Evolutionary conservation across 1,140 invertebrate genomes (phyloP), one percentile per base, ranked within the genome.

Genomic region (Penaeus indicus): DNA sequence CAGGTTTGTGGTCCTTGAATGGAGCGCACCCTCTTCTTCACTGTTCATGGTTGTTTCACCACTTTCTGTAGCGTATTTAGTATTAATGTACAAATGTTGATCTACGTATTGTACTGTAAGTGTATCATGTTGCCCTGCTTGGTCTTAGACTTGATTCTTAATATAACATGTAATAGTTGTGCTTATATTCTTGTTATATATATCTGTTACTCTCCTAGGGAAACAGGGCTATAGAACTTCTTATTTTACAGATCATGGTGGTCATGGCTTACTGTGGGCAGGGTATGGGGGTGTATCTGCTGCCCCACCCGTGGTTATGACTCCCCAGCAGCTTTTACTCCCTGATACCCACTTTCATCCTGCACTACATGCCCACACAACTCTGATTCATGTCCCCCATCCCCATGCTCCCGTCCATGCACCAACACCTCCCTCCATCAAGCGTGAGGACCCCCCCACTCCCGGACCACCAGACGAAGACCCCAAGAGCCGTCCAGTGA

Each of bases 231-330:
- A 54, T 11, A 54, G 54, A 54, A 54, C 38, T 61, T 62, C 22
- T 62, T 72, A 16, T 32, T 54, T 63, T n/a, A 42, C 87, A 88
- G 87, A 88, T 27, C 67, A 60, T 47, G 81, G 87, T 82, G 82
- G 87, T 42, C 72, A 83, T 38, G 67, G 87, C 18, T 54, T 84
- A 21, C 81, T 88, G 13, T 88, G 87, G 87, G 85, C 86, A 62
- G 86, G 86, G 21, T 88, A 88, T 63, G 80, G 86, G 22, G 61
- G 84, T 78, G 75, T 86, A n/a, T 32, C 82, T 38, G 64, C 86
- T 42, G 87, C 87, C 47, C 79, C 87, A 18, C 81, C 87, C 22
- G 87, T 88, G 67, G 87, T 88, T 47, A 60, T 88, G 81, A 81
- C 87, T 54, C 87, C 69, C 11, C 87, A 88, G 27, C 81, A 84